These are phyloP conservation scores for Mya arenaria DNA, from an alignment of 1,140 invertebrate genomes.

Conservation along the genomic window DNA sequence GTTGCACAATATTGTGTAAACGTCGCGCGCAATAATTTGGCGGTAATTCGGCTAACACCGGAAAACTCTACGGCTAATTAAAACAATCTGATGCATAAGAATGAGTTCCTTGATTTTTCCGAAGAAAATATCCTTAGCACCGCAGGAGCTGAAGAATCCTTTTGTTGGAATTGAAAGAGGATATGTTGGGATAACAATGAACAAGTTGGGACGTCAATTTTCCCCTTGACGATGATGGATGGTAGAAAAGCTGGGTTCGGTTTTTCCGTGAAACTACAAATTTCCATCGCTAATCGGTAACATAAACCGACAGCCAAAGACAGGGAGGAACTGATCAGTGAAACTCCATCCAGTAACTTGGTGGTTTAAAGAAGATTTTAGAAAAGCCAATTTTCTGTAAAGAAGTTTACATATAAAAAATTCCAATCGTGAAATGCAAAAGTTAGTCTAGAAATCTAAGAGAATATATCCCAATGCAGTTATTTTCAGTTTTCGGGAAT, in stretches of 20 bases:
- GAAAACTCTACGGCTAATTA: constrained; percentile 46
- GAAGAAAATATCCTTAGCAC: constrained; percentile 42
- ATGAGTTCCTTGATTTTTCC: constrained; percentile 41
- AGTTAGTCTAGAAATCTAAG: too few species aligned
- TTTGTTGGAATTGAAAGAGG: constrained; percentile 50
- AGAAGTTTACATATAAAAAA: too few species aligned
- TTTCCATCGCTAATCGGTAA: constrained; percentile 54
- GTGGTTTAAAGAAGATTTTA: too few species aligned
- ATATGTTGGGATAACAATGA: constrained; percentile 54
- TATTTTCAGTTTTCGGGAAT: too few species aligned
- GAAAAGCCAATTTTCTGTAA: too few species aligned
- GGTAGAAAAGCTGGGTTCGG: constrained; percentile 13
- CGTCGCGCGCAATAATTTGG: constrained; percentile 51
- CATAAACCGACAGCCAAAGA: constrained; percentile 24
- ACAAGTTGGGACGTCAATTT: constrained; percentile 49
- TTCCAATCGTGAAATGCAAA: too few species aligned
- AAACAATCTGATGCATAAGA: constrained; percentile 55
- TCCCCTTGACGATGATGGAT: constrained; percentile 41
- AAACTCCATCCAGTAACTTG: too few species aligned
- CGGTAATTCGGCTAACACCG: constrained; percentile 36
- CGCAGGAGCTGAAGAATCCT: constrained; percentile 10
- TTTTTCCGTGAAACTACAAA: constrained; percentile 45
- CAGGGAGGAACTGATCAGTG: too few species aligned
- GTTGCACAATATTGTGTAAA: constrained; percentile 60
- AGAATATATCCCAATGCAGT: too few species aligned